These are phyloP conservation scores for Drosophila lacteicornis DNA, from an alignment of 1,140 invertebrate genomes.

Conservation along the genomic window DNA sequence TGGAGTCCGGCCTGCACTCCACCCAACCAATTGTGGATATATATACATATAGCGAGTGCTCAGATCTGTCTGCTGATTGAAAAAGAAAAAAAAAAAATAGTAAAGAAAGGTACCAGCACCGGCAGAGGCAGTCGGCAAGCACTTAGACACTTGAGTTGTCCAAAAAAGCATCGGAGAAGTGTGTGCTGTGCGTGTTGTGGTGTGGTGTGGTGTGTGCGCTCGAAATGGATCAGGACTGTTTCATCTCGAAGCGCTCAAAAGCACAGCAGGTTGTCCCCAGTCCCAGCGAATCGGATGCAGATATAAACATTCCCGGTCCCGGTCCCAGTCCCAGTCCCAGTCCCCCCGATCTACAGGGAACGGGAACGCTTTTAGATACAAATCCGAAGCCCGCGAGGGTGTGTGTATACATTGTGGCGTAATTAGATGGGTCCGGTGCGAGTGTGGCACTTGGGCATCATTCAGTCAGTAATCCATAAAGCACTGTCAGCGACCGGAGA, in stretches of 20 bases:
- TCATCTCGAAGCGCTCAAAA: constrained; percentile 72
- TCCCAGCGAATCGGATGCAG: constrained; percentile 57
- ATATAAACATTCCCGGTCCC: constrained; percentile 64
- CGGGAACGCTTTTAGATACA: constrained; percentile 30
- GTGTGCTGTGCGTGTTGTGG: constrained; percentile 16
- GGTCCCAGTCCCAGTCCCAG: background rate
- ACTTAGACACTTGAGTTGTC: constrained; percentile 81
- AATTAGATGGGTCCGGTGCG: constrained; percentile 35
- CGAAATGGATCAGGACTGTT: constrained; percentile 74
- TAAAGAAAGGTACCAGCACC: constrained; percentile 16
- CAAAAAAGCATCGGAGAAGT: constrained; percentile 42
- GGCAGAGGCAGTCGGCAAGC: constrained; percentile 48
- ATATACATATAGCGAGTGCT: constrained; percentile 53
- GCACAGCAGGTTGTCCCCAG: constrained; percentile 79
- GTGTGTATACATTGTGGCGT: constrained; percentile 28
- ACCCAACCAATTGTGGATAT: constrained; percentile 9
- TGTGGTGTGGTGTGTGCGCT: constrained; percentile 21
- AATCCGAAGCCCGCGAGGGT: background rate
- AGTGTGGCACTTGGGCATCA: constrained; percentile 37
- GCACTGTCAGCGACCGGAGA: constrained; percentile 21
- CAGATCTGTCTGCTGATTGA: constrained; percentile 54
- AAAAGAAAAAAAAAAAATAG: constrained; percentile 13
- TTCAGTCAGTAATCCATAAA: constrained; percentile 27
- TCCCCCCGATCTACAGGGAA: constrained; percentile 7
- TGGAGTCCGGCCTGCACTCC: constrained; percentile 38